These are phyloP conservation scores for Aspidiotus rigidus DNA, from an alignment of 2,888 invertebrate species.

Conservation along the genomic window DNA sequence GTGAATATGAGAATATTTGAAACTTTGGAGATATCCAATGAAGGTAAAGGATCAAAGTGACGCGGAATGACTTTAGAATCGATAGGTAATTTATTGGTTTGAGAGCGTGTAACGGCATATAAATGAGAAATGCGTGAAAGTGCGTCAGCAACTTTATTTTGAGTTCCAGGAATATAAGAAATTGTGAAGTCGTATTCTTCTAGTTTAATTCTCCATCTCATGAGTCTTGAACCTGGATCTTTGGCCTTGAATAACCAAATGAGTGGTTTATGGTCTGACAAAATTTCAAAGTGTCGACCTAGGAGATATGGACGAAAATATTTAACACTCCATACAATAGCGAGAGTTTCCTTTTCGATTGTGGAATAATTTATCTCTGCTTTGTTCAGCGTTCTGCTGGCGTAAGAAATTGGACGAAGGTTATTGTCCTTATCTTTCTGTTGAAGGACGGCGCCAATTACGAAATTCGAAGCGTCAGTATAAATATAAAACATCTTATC, in stretches of 20 bases:
- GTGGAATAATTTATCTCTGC: slow-evolving; percentile 39
- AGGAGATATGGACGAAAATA: slow-evolving; percentile 40
- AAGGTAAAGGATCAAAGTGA: too few species aligned
- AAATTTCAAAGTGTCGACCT: slow-evolving; percentile 37
- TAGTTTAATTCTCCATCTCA: slow-evolving; percentile 31
- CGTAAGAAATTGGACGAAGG: slow-evolving; percentile 40
- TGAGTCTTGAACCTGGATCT: slow-evolving; percentile 6
- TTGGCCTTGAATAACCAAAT: slow-evolving; percentile 15
- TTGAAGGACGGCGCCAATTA: slow-evolving; percentile 40
- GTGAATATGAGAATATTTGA: too few species aligned
- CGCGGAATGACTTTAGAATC: too few species aligned
- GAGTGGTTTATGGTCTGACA: slow-evolving; percentile 23
- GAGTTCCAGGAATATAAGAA: slow-evolving; percentile 14
- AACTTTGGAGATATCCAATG: too few species aligned
- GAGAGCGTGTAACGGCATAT: too few species aligned
- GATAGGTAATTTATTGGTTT: too few species aligned
- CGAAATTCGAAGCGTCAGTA: slow-evolving; percentile 40
- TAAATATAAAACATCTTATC: slow-evolving; percentile 26
- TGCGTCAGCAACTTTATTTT: slow-evolving; percentile 18
- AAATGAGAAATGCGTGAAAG: not conserved
- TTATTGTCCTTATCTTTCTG: slow-evolving; percentile 37
- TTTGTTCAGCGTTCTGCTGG: slow-evolving; percentile 39
- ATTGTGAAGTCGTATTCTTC: slow-evolving; percentile 30
- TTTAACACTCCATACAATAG: slow-evolving; percentile 40
- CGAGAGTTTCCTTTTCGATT: slow-evolving; percentile 40